Evolutionary conservation across 2,113 vertebrate genomes (phyloP).

Genomic region (Eolophus roseicapilla): DNA sequence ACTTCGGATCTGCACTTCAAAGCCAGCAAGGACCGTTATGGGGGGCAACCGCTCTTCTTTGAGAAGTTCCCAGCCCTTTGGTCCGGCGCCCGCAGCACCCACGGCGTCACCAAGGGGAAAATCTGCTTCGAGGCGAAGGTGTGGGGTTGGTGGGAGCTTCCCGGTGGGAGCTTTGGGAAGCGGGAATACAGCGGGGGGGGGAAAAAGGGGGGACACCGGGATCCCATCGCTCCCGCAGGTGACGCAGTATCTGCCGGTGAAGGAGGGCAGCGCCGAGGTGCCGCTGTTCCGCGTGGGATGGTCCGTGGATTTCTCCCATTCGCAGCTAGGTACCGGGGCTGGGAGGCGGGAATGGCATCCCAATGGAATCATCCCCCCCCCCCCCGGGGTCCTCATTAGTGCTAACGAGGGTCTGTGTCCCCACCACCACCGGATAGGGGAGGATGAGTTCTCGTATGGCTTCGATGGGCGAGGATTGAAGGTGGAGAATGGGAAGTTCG

Average conservation of each 20-base stretch:
- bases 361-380: too few species aligned
- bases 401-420: too few species aligned
- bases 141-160: not conserved
- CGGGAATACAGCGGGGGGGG: not conserved
- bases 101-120: not conserved
- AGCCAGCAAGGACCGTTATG: not conserved
- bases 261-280: not conserved
- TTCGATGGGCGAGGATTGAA: too few species aligned
- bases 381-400: too few species aligned
- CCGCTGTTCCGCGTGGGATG: not conserved
- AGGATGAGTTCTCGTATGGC: too few species aligned
- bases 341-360: too few species aligned
- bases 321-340: not conserved
- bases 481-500: too few species aligned
- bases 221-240: not conserved
- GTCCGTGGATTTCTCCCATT: constrained; percentile 11
- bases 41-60: not conserved
- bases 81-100: not conserved
- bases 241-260: not conserved
- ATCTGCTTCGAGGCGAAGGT: constrained; percentile 9
- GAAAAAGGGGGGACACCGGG: too few species aligned
- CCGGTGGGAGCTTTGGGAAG: not conserved
- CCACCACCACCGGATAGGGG: too few species aligned
- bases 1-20: constrained; percentile 12
- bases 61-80: not conserved